phyloP scores from a whole-genome alignment of 2,113 vertebrate genomes.

The Hippoglossus stenolepis region DNA sequence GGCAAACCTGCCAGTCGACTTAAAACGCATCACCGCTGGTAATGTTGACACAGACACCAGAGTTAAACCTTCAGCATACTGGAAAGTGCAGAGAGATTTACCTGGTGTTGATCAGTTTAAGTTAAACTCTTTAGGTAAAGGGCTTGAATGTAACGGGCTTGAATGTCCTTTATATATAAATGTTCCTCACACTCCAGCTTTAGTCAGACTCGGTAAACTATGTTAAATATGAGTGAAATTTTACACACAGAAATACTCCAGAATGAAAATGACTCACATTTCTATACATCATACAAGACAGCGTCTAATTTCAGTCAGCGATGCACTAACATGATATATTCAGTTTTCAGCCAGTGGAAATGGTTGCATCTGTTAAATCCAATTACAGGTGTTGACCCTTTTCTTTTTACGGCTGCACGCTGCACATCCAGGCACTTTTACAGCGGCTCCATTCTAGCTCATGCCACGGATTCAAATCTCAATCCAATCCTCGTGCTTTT shows the following conservation, averaged over 20 bases:
- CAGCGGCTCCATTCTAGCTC: conserved; percentile 32
- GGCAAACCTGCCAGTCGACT: not conserved
- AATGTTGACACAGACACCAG: not conserved
- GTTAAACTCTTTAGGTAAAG: not conserved
- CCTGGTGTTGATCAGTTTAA: not conserved
- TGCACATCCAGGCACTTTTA: conserved; percentile 43
- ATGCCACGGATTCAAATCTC: conserved; percentile 44
- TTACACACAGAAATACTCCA: not conserved
- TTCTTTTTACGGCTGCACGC: conserved; percentile 50
- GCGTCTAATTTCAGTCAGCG: conserved; percentile 32
- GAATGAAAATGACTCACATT: not conserved
- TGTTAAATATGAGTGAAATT: conserved; percentile 13
- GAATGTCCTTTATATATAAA: not conserved
- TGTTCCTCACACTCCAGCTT: not conserved
- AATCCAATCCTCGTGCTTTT: conserved; percentile 46
- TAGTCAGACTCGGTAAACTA: not conserved
- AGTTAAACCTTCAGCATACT: not conserved
- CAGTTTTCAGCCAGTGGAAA: conserved; percentile 47
- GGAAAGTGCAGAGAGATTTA: not conserved
- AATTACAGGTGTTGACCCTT: conserved; percentile 72
- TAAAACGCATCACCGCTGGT: not conserved
- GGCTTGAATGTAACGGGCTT: not conserved
- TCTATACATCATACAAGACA: conserved; percentile 8
- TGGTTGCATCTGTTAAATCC: conserved; percentile 73
- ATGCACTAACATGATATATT: conserved; percentile 40